Base-by-base conservation (phyloP, 2,113 vertebrate species). In the Furnarius figulus region DNA sequence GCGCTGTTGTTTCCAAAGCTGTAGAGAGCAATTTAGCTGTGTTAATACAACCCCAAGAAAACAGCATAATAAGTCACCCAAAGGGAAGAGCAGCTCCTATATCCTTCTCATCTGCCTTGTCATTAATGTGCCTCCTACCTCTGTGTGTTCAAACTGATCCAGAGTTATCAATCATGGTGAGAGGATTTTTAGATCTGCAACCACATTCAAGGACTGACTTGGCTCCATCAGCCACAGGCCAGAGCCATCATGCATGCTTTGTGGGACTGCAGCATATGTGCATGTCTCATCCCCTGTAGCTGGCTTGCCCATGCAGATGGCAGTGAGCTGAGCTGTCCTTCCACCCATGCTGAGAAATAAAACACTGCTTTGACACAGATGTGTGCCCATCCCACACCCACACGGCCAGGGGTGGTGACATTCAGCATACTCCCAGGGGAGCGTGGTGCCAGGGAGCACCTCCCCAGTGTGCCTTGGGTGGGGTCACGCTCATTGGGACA, bases 251-350 rank as follows among this genome's bases (percentile, higher is more conserved):
- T 44, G 31, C 37, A 7, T 35, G 18, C 42, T 40, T 14, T 4
- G 0, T 7, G n/a, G 40, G 37, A 15, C n/a, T 75, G 55, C 1
- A 1, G 18, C 6, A 1, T 1, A 1, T 1, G 1, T 30, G 33
- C 28, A 20, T 8, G 56, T 10, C 56, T 47, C 37, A 42, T 1
- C 2, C 56, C 16, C 50, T 3, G 2, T 27, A 77, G 22, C 49
- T 1, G 0, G 9, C 61, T 33, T n/a, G 6, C 40, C 19, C 3
- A 0, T 3, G 6, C n/a, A 78, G 59, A 13, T 9, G 5, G 13
- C 22, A 8, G 2, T 20, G 47, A 10, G 0, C n/a, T 40, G 71
- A 16, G 24, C 62, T 42, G 35, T 31, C 77, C 25, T 10, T 17
- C 15, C 25, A 56, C 33, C 18, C 3, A 1, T 44, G 14, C 0